Conservation (phyloP, 2,113 vertebrate genomes). For the Chloropsis hardwickii region DNA sequence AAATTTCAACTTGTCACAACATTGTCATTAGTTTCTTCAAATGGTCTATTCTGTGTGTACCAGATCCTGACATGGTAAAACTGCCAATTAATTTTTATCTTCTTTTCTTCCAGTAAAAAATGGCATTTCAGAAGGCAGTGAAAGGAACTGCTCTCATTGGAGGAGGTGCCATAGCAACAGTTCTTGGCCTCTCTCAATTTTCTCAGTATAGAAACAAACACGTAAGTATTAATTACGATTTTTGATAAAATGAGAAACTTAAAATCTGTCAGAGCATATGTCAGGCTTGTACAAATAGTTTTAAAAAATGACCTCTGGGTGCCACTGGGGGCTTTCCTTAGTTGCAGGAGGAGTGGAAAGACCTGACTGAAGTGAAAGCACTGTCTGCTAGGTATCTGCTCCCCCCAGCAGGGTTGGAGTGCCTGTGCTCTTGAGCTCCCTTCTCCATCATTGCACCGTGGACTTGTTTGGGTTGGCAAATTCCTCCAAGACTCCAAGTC, state of each 20-base stretch:
- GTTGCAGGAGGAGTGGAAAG: neutral
- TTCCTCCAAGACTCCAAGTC: neutral
- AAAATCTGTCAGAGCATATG: constrained; percentile 39
- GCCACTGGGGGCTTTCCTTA: neutral
- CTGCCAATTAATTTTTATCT: constrained; percentile 49
- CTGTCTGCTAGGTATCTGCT: neutral
- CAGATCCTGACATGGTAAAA: constrained; percentile 11
- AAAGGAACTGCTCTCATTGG: constrained; percentile 83
- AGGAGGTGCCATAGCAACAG: constrained; percentile 82
- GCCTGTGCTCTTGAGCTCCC: fast-evolving
- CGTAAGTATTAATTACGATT: constrained; percentile 74
- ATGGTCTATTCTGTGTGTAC: neutral
- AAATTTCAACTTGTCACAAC: constrained; percentile 5
- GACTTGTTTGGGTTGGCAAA: neutral
- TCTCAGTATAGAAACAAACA: constrained; percentile 86
- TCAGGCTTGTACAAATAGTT: neutral
- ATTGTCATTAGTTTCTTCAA: neutral
- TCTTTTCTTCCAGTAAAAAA: constrained; percentile 67
- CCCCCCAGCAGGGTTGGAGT: too few species aligned
- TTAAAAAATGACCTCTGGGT: neutral
- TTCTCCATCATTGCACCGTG: fast-evolving
- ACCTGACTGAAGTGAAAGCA: fast-evolving
- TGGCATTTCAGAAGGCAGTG: constrained; percentile 91
- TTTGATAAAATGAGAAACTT: constrained; percentile 49
- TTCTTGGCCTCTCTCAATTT: constrained; percentile 88